phyloP scores from a whole-genome alignment of 2,113 vertebrate species.

The Vidua chalybeata region DNA sequence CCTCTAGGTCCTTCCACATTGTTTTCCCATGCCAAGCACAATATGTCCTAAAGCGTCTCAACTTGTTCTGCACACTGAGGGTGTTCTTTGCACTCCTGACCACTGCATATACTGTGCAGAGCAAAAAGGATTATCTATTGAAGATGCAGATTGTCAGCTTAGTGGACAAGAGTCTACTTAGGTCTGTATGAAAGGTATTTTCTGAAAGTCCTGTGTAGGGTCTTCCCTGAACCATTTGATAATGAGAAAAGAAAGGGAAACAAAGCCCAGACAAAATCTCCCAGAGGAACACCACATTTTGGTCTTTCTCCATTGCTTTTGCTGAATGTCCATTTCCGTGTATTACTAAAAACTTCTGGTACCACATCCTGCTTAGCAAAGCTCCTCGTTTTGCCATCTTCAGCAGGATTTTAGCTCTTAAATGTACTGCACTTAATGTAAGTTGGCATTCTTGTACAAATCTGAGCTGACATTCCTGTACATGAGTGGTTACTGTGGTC shows the following conservation, averaged over 20 bases:
- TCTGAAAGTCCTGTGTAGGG: not conserved
- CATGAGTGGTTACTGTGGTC: not conserved
- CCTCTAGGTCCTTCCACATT: not conserved
- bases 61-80: not conserved
- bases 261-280: not conserved
- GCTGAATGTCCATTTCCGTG: not conserved
- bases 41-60: not conserved
- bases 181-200: not conserved
- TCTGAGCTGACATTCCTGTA: not conserved
- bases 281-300: not conserved
- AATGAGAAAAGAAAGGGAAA: not conserved
- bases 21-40: not conserved
- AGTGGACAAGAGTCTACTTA: not conserved
- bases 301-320: not conserved
- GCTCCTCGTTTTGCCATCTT: not conserved
- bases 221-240: not conserved
- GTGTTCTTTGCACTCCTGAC: not conserved
- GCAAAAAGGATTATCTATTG: not conserved
- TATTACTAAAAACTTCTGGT: not conserved
- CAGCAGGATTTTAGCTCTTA: not conserved
- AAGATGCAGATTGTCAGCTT: not conserved
- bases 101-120: not conserved
- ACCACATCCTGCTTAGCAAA: not conserved
- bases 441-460: conserved; percentile 1
- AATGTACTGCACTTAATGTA: not conserved